Evolutionary conservation across 1,140 invertebrate species (phyloP).

Genomic region (Reticulitermes speratus): DNA sequence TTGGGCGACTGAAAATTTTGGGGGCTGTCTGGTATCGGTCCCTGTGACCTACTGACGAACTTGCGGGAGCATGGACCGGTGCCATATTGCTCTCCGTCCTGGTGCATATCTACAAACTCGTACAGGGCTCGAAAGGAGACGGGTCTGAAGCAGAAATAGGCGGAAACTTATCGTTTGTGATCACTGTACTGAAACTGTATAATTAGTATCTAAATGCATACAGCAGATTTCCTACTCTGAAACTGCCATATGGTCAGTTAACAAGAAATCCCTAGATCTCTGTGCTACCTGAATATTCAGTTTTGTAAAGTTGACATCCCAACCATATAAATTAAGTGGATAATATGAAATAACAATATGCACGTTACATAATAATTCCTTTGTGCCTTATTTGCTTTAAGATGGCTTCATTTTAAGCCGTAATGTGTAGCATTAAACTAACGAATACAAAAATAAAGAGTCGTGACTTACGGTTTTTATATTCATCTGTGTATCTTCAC

Average conservation of each 20-base stretch:
- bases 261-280: neutral
- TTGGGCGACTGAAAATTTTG: slow-evolving; percentile 66
- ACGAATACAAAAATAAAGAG: too few species aligned
- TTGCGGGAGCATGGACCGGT: slow-evolving; percentile 63
- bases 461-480: too few species aligned
- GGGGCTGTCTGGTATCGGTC: slow-evolving; percentile 50
- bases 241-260: neutral
- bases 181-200: neutral
- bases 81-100: slow-evolving; percentile 76
- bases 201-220: neutral
- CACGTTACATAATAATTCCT: too few species aligned
- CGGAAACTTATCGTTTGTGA: neutral
- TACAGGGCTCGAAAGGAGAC: slow-evolving; percentile 83
- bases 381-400: too few species aligned
- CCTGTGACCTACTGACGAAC: slow-evolving; percentile 62
- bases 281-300: too few species aligned
- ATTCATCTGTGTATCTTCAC: too few species aligned
- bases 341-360: too few species aligned
- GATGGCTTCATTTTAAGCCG: too few species aligned
- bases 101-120: slow-evolving; percentile 83
- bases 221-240: neutral
- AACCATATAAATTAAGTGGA: too few species aligned
- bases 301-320: too few species aligned
- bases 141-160: slow-evolving; percentile 54
- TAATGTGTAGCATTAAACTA: too few species aligned